Evolutionary conservation across 1,140 invertebrate species (phyloP).

Genomic region (Dinothrombium tinctorium): DNA sequence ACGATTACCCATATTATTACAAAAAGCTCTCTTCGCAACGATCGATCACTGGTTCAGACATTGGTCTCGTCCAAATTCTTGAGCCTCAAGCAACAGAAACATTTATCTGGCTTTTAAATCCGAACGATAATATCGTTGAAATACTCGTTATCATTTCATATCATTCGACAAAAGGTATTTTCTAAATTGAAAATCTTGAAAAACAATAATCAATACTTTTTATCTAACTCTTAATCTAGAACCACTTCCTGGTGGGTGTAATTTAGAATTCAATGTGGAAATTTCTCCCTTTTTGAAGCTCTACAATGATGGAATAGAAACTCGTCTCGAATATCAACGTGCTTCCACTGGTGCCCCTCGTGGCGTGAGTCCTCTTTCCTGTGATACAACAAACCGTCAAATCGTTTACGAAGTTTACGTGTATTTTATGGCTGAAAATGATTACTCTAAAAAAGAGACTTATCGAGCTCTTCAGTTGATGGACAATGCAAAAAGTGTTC

Average conservation of each 20-base stretch:
- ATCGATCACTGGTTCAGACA: too few relatives aligned
- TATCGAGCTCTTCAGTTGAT: slow-evolving; percentile 35
- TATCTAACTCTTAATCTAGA: slow-evolving; percentile 34
- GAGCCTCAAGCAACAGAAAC: too few relatives aligned
- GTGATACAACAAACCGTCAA: slow-evolving; percentile 10
- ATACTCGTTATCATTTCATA: too few relatives aligned
- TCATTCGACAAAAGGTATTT: too few relatives aligned
- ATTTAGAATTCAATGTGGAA: slow-evolving; percentile 37
- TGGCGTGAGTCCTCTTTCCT: neutral
- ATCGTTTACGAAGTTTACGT: slow-evolving; percentile 34
- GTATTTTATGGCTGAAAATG: slow-evolving; percentile 30
- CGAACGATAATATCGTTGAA: too few relatives aligned
- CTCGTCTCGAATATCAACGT: slow-evolving; percentile 32
- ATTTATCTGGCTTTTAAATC: too few relatives aligned
- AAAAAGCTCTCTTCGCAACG: too few relatives aligned
- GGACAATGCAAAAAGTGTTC: too few relatives aligned
- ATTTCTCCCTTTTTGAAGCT: slow-evolving; percentile 36
- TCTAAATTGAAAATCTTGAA: too few relatives aligned
- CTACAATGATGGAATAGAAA: slow-evolving; percentile 24
- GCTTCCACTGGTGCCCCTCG: slow-evolving; percentile 20
- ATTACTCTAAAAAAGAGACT: slow-evolving; percentile 30
- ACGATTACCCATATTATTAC: too few relatives aligned
- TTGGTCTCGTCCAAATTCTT: too few relatives aligned
- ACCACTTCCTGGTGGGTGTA: slow-evolving; percentile 51
- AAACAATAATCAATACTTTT: too few relatives aligned